phyloP scores from a whole-genome alignment of 2,888 invertebrate genomes.

The Lamellibrachia columna region DNA sequence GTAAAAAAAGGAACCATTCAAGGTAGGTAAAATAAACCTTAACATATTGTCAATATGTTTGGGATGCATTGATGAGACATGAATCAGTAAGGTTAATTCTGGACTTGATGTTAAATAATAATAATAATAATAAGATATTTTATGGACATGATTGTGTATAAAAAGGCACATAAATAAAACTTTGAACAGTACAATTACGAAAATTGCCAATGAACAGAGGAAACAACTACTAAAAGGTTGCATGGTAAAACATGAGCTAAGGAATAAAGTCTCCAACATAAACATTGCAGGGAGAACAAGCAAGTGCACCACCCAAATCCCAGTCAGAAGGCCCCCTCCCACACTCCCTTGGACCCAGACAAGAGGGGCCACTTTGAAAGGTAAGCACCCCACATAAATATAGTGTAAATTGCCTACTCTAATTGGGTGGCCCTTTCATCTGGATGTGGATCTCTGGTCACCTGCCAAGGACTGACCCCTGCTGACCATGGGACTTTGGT shows the following conservation, averaged over 20 bases:
- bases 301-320: neutral
- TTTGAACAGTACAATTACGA: neutral
- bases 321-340: neutral
- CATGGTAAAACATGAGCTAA: neutral
- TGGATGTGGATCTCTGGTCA: neutral
- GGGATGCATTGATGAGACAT: neutral
- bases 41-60: neutral
- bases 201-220: neutral
- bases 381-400: slow-evolving; percentile 16
- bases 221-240: neutral
- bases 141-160: neutral
- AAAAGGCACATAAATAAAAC: neutral
- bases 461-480: slow-evolving; percentile 3
- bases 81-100: no score
- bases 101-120: no score
- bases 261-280: neutral
- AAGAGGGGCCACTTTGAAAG: slow-evolving; percentile 16
- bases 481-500: neutral
- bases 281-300: neutral
- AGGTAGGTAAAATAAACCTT: neutral
- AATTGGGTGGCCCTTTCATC: slow-evolving; percentile 5
- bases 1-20: neutral
- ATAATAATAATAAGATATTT: neutral
- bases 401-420: slow-evolving; percentile 16
- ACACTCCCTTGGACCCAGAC: neutral